Percentiles rank a stretch among this genome's conserved stretches.
phyloP scores from a whole-genome alignment of 2,797 vertebrate species.

The Cottoperca gobio region DNA sequence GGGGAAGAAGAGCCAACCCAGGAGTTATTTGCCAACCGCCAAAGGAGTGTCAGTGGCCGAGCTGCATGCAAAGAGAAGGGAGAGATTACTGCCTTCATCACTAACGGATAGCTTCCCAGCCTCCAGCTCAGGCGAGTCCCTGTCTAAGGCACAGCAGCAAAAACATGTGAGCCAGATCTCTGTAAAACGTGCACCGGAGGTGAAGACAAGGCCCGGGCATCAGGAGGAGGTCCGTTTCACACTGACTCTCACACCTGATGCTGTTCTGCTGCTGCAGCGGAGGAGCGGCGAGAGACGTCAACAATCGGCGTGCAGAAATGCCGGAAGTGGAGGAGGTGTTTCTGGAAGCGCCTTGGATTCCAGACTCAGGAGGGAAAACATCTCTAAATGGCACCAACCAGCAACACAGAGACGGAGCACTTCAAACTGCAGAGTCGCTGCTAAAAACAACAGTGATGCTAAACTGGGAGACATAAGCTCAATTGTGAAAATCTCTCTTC shows the following conservation, averaged over 20 bases:
- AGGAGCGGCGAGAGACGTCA: slow-evolving; percentile 79
- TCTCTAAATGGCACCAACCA: slow-evolving; percentile 42
- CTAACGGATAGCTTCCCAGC: slow-evolving; percentile 33
- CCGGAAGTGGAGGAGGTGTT: slow-evolving; percentile 13
- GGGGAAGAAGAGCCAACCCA: slow-evolving; percentile 73
- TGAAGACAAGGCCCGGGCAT: slow-evolving; percentile 36
- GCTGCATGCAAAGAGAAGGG: slow-evolving; percentile 61
- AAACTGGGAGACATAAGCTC: slow-evolving; percentile 72
- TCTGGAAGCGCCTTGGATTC: slow-evolving; percentile 43
- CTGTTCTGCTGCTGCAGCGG: slow-evolving; percentile 81
- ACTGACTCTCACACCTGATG: slow-evolving; percentile 84
- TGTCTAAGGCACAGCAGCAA: slow-evolving; percentile 40
- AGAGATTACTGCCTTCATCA: slow-evolving; percentile 44
- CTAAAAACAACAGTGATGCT: slow-evolving; percentile 9
- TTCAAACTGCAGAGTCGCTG: slow-evolving; percentile 10
- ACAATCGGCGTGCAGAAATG: slow-evolving; percentile 30
- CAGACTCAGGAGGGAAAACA: slow-evolving; percentile 56
- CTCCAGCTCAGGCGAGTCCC: slow-evolving; percentile 53
- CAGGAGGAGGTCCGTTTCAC: slow-evolving; percentile 75
- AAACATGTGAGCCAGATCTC: slow-evolving; percentile 21
- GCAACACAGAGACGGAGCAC: slow-evolving; percentile 29
- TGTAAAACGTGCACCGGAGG: slow-evolving; percentile 28
- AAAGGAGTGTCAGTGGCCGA: slow-evolving; percentile 47
- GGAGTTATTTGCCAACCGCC: slow-evolving; percentile 57
- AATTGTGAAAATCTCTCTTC: slow-evolving; percentile 86